Conservation (phyloP, 92 coral and sea anemone genomes). For the Umimayanthus chanpuru region DNA sequence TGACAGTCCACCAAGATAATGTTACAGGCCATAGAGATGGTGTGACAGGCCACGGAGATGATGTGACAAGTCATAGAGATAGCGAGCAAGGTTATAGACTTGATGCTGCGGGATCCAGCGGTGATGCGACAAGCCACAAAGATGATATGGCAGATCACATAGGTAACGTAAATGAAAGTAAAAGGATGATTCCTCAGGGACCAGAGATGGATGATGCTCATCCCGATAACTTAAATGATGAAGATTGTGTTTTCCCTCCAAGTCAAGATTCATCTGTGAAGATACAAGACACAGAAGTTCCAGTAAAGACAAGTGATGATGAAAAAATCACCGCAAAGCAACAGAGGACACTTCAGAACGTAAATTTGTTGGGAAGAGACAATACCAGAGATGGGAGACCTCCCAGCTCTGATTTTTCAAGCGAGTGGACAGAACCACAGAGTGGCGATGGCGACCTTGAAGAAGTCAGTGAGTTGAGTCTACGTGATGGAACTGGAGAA, state of each 20-base stretch:
- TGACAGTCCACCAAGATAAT: neutral
- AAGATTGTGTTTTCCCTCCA: constrained; percentile 25
- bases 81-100: neutral
- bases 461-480: constrained; percentile 31
- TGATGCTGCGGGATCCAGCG: neutral
- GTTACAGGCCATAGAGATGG: neutral
- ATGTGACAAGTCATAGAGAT: neutral
- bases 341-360: neutral
- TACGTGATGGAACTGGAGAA: constrained; percentile 1
- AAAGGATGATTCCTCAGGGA: neutral
- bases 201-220: constrained; percentile 6
- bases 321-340: neutral
- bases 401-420: constrained; percentile 6
- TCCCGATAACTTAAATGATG: neutral
- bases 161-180: neutral
- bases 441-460: constrained; percentile 32
- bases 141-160: neutral
- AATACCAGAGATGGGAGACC: neutral
- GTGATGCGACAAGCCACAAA: neutral
- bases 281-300: neutral
- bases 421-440: constrained; percentile 7
- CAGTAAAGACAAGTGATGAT: neutral
- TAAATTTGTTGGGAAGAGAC: neutral
- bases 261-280: neutral
- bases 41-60: neutral